Evolutionary conservation across 2,113 vertebrate genomes (phyloP), one percentile per base, ranked within the genome.

Genomic region (Glaucidium brasilianum): DNA sequence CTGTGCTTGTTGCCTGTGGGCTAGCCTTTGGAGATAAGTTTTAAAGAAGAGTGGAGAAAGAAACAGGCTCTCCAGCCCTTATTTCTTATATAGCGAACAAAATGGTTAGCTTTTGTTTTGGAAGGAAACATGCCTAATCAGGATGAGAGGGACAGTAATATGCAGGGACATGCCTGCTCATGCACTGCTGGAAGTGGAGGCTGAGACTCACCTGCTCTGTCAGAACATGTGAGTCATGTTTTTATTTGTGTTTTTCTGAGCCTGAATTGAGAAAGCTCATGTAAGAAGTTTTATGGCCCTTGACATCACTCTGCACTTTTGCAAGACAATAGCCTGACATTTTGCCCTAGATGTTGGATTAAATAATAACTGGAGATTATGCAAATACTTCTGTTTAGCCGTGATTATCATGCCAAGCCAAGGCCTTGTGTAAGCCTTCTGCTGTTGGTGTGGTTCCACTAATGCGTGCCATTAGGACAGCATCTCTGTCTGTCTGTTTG

Each of bases 291-390:
- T 84, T 63, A 87, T 0, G 4, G 60, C 64, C 10, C 62, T 91
- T 91, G 76, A 84, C 87, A 94, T 91, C 86, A 81, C 68, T 84
- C 83, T 78, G 60, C 47, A 18, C 55, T 63, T 94, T 43, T 89
- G 76, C 86, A 91, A 96, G 93, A 89, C 80, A 96, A 77, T n/a
- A 87, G 37, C 6, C 41, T 81, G 80, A 78, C 39, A 60, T 89
- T 94, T 91, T 84, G 32, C 84, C 64, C 35, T 56, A 87, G 60
- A 64, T 78, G 80, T 39, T 32, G 43, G 76, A 59, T 97, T 95
- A 92, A 95, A 95, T 88, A 73, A 39, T 92, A 88, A 71, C 86
- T 91, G 64, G 86, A 87, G 83, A 81, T 78, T 86, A 60, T 89
- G 84, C 52, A 95, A 96, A 95, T 77, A 30, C 15, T 86, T 92